These are phyloP conservation scores for Pyrocephalus nanus DNA, from an alignment of 2,797 vertebrate genomes.

Conservation along the genomic window DNA sequence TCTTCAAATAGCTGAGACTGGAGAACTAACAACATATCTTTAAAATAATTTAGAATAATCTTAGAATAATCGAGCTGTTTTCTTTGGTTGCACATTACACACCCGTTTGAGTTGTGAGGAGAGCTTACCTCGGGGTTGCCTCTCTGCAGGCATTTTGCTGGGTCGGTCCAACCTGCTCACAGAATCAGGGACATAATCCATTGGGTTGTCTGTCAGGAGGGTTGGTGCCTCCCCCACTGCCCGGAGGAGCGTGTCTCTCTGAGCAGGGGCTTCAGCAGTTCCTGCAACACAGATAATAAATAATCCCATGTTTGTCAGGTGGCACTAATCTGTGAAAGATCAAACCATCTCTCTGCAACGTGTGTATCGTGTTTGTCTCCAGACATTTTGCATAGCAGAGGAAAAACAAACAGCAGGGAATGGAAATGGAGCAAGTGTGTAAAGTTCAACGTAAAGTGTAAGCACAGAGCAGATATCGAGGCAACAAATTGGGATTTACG, in stretches of 20 bases:
- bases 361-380: conserved; percentile 2
- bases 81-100: not conserved
- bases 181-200: not conserved
- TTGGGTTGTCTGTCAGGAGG: not conserved
- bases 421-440: conserved; percentile 30
- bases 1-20: not conserved
- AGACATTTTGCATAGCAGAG: conserved; percentile 44
- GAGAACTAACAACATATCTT: not conserved
- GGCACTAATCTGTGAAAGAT: conserved; percentile 42
- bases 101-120: not conserved
- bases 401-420: conserved; percentile 60
- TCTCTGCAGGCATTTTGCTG: not conserved
- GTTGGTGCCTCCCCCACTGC: not conserved
- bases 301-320: conserved; percentile 4
- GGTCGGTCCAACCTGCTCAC: rapidly evolving
- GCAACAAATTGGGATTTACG: conserved; percentile 46
- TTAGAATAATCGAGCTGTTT: not conserved
- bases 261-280: not conserved
- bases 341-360: conserved; percentile 21
- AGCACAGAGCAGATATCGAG: not conserved
- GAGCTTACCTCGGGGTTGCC: not conserved
- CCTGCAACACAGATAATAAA: conserved; percentile 29
- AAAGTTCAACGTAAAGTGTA: conserved; percentile 31
- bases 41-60: not conserved
- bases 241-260: not conserved